Evolutionary conservation across 2,888 invertebrate species (phyloP), one percentile per base, ranked within the genome.

Genomic region (Eupithecia insigniata): DNA sequence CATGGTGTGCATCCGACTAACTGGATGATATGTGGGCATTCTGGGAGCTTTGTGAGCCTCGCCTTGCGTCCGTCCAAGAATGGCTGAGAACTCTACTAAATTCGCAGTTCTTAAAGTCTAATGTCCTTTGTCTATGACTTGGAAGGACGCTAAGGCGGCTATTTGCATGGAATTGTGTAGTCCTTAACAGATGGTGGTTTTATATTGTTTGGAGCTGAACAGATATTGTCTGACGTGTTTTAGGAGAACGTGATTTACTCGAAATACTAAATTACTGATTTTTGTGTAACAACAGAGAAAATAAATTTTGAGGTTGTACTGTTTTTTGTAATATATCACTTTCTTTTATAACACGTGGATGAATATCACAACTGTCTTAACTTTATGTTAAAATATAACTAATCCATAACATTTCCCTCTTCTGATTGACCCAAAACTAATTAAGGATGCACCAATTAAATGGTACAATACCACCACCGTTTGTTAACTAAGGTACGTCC

Each of bases 381-480:
- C 85, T 89, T 84, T 87, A 85, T 90, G 87, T 88, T 84, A 84
- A 88, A 88, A 89, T 91, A 89, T 91, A 90, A 94, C 94, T 94
- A 94, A 94, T 94, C 92, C 94, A 94, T 94, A 93, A 94, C 93
- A 93, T 94, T 94, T 94, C 94, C 93, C 91, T 91, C 91, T 92
- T 92, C 90, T 90, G 90, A 89, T 92, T 91, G 90, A 92, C 89
- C 92, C 93, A 92, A 93, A 93, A 93, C 92, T 92, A 89, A 90
- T 92, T 93, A 93, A 93, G 94, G 94, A 93, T 92, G 92, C 89
- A 89, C 92, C 88, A 92, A 91, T 92, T 92, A 91, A 90, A 92
- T 90, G 93, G 93, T 93, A 90, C 89, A 88, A 87, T 91, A 90
- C 93, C 91, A 90, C 90, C 92, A 91, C 91, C 93, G 92, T 93